Base-by-base conservation (phyloP, 2,113 vertebrate genomes). In the Hydrochoerus hydrochaeris region DNA sequence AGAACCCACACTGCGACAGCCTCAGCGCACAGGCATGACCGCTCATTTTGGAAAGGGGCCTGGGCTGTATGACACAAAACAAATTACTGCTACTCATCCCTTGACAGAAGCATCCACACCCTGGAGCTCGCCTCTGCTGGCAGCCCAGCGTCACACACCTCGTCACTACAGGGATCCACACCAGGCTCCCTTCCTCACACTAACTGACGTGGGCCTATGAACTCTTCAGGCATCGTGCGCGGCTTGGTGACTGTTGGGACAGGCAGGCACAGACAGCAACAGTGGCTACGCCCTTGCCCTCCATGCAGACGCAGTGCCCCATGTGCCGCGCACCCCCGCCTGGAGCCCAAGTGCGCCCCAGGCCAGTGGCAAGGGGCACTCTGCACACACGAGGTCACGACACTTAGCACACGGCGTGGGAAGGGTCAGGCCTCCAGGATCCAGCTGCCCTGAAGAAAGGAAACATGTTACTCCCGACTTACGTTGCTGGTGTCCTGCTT, bases 1-100 rank as follows among this genome's bases (percentile, higher is more conserved):
- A 88, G 91, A 52, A 78, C 95, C 97, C 91, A 65, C 85, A 89
- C 75, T 90, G 58, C 22, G 1, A 85, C 11, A 32, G 89, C 75
- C 90, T 94, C 85, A 95, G 71, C 94, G 93, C 96, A 86, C 69
- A 38, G 54, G 54, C 17, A 20, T 17, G 17, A n/a, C 69, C n/a
- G 22, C n/a, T 71, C 3, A 14, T 28, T 16, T 9, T 46, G 41
- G 24, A 38, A 69, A 3, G 65, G 67, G 35, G 16, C 67, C 32
- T 7, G 38, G 73, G 84, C 35, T 86, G 32, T 60, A 63, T 91
- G 32, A 49, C 28, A 88, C 60, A 97, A 97, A 92, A 52, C 91
- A 97, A 97, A 88, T 16, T 73, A 38, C 78, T 97, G 95, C 97
- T 87, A 95, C 75, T 96, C 4, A n/a, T 16, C 20, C 10, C 17